A percentile compares a stretch with the other conserved stretches of the same genome.
Evolutionary conservation across 1,140 invertebrate species (phyloP).

Genomic region (Drosophila kohkoa): DNA sequence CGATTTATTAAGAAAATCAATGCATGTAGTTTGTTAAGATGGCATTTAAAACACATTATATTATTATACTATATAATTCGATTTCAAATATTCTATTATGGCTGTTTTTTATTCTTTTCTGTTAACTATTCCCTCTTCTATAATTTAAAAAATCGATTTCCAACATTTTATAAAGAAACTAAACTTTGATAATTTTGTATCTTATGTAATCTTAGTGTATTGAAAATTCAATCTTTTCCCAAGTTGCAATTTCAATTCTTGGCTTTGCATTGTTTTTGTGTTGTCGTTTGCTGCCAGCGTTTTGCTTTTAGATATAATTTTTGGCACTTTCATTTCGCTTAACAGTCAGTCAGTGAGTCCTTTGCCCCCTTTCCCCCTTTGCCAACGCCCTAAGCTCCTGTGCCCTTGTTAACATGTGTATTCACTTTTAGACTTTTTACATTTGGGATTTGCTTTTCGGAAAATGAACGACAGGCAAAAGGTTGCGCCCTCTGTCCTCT

Average conservation of each 20-base stretch:
- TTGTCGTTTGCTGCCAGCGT: constrained; percentile 6
- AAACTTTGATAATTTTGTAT: too few species aligned
- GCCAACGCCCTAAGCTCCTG: not conserved
- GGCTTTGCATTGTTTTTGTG: constrained; percentile 6
- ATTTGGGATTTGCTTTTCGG: constrained; percentile 17
- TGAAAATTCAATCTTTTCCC: not conserved
- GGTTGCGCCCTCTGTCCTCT: not conserved
- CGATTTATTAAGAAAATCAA: too few species aligned
- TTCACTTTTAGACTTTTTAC: constrained; percentile 27
- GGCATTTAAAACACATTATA: too few species aligned
- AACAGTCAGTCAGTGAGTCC: constrained; percentile 2
- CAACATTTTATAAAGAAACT: too few species aligned
- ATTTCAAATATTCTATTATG: too few species aligned
- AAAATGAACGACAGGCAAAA: constrained; percentile 1
- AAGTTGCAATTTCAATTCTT: not conserved
- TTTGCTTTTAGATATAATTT: constrained; percentile 60
- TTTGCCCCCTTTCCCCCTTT: not conserved
- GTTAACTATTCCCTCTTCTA: too few species aligned
- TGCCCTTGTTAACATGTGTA: constrained; percentile 39
- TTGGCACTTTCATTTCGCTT: constrained; percentile 65
- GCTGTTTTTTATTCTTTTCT: too few species aligned
- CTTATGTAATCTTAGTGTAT: not conserved
- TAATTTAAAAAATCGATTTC: too few species aligned
- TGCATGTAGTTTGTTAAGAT: too few species aligned
- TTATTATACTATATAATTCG: too few species aligned